Percentiles rank a stretch among this genome's conserved stretches.
Conservation (phyloP, 2,888 invertebrate genomes). For the Cataglyphis livida region DNA sequence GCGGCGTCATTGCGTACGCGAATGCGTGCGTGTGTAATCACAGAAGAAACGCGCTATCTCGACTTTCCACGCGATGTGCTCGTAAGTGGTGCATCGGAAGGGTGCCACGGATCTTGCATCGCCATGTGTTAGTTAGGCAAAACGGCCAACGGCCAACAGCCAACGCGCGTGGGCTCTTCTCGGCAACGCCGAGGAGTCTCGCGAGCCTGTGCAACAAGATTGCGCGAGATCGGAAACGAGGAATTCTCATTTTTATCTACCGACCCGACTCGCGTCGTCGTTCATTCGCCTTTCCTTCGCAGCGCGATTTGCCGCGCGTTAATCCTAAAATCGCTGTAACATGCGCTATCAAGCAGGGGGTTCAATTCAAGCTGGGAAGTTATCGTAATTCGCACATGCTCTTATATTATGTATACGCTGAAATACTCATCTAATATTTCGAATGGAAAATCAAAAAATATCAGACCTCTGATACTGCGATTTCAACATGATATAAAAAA, state of each 20-base stretch:
- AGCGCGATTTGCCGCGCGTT: neutral
- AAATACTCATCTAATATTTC: neutral
- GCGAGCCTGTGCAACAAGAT: slow-evolving; percentile 24
- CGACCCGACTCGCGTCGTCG: neutral
- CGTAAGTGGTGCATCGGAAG: slow-evolving; percentile 34
- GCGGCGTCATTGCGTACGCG: slow-evolving; percentile 38
- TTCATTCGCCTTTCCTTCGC: neutral
- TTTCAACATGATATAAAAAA: neutral
- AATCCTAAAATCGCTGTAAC: neutral
- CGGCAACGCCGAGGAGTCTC: neutral
- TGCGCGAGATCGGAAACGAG: slow-evolving; percentile 33
- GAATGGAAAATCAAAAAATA: neutral
- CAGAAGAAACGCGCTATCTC: slow-evolving; percentile 55
- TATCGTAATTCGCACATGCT: neutral
- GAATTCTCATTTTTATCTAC: slow-evolving; percentile 32
- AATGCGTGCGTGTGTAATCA: slow-evolving; percentile 16
- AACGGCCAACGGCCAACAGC: slow-evolving; percentile 58
- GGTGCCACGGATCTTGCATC: slow-evolving; percentile 41
- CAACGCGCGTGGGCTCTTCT: slow-evolving; percentile 50
- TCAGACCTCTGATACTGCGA: neutral
- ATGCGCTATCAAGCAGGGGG: neutral
- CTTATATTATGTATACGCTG: neutral
- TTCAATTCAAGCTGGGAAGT: neutral
- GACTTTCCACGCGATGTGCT: slow-evolving; percentile 57
- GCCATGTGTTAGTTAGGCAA: slow-evolving; percentile 45